These are phyloP conservation scores for Erebia ligea DNA, from an alignment of 2,888 invertebrate species.

Conservation along the genomic window DNA sequence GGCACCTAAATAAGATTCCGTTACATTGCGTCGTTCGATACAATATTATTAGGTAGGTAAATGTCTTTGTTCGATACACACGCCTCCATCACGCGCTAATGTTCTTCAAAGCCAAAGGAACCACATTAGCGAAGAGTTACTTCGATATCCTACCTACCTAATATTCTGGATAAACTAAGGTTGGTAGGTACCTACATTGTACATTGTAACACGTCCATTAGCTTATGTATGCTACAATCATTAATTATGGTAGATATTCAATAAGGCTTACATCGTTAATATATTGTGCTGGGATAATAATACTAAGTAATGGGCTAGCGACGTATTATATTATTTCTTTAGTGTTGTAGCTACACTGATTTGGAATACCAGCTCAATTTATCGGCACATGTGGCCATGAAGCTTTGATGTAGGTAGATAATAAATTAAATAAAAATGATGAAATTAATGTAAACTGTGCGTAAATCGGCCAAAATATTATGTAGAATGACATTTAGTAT, in stretches of 20 bases:
- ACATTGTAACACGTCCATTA: constrained; percentile 16
- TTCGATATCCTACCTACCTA: not conserved
- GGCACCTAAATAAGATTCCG: constrained; percentile 3
- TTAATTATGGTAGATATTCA: constrained; percentile 14
- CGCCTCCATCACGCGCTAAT: constrained; percentile 11
- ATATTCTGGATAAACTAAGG: not conserved
- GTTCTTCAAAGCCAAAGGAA: constrained; percentile 4
- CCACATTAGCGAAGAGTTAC: not conserved
- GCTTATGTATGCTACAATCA: not conserved
- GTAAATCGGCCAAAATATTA: too few species aligned
- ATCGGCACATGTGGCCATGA: too few species aligned
- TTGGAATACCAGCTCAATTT: too few species aligned
- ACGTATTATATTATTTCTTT: too few species aligned
- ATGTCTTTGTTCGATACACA: constrained; percentile 2
- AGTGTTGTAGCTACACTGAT: too few species aligned
- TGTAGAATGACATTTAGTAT: too few species aligned
- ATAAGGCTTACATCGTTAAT: not conserved
- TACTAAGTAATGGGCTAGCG: too few species aligned
- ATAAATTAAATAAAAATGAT: too few species aligned
- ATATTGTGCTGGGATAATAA: too few species aligned
- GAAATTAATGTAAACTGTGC: too few species aligned
- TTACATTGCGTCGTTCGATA: constrained; percentile 7
- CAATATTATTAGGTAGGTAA: not conserved
- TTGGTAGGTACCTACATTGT: not conserved
- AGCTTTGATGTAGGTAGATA: too few species aligned